These are phyloP conservation scores for Cydia splendana DNA, from an alignment of 1,140 invertebrate species.

Conservation along the genomic window DNA sequence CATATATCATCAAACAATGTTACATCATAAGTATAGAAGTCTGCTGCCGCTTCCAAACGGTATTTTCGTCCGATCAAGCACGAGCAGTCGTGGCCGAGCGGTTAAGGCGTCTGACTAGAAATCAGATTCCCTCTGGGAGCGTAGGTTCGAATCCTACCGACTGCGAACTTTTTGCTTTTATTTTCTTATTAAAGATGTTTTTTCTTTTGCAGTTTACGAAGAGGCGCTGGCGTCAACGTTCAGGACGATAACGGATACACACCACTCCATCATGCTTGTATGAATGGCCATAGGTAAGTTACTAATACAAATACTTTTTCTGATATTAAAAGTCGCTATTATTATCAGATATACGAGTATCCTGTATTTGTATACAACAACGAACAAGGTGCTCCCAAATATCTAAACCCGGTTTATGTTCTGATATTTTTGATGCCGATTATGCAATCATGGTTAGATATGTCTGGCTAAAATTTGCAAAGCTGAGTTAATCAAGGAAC, in stretches of 20 bases:
- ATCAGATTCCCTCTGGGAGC: conserved; percentile 92
- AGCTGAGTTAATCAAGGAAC: not conserved
- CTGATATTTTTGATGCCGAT: no score
- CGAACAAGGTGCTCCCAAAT: no score
- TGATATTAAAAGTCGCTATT: not conserved
- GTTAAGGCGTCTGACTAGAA: conserved; percentile 93
- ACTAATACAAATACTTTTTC: not conserved
- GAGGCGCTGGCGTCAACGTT: conserved; percentile 94
- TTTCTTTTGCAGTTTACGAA: conserved; percentile 86
- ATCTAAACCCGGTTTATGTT: no score
- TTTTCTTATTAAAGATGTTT: conserved; percentile 40
- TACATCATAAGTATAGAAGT: not conserved
- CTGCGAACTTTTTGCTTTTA: conserved; percentile 80
- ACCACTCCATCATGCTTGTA: conserved; percentile 94
- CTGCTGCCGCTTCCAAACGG: not conserved
- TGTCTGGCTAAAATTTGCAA: not conserved
- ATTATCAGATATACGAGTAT: no score
- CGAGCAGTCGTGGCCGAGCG: conserved; percentile 89
- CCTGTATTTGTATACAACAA: no score
- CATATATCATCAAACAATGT: not conserved
- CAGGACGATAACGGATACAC: conserved; percentile 97
- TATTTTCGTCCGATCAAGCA: conserved; percentile 28
- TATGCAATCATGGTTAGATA: no score
- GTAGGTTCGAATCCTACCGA: conserved; percentile 92
- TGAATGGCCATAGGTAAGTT: conserved; percentile 95